A percentile compares a stretch with the other conserved stretches of the same genome.
Conservation (phyloP, 1,140 invertebrate genomes). For the Drosophila punjabiensis region DNA sequence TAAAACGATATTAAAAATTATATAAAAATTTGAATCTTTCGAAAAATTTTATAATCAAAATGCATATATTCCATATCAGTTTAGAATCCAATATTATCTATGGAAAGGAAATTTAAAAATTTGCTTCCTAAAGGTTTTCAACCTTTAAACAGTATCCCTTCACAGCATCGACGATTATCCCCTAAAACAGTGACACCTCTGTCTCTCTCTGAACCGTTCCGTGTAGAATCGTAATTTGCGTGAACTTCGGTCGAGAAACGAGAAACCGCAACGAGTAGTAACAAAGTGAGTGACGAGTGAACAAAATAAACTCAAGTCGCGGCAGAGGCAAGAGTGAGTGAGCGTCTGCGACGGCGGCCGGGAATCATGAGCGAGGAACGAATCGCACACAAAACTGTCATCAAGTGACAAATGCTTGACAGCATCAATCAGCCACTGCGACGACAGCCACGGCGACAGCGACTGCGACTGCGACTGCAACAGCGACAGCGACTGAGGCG, state of each 20-base stretch:
- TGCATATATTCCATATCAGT: too few relatives aligned
- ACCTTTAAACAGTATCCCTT: too few relatives aligned
- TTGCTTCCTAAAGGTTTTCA: too few relatives aligned
- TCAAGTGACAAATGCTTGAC: constrained; percentile 85
- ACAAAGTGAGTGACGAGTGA: constrained; percentile 71
- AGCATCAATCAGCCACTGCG: constrained; percentile 80
- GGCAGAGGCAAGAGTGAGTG: constrained; percentile 30
- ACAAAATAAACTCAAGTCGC: constrained; percentile 54
- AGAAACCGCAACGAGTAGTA: constrained; percentile 38
- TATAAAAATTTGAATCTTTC: too few relatives aligned
- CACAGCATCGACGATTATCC: not conserved
- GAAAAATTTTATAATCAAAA: too few relatives aligned
- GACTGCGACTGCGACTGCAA: constrained; percentile 20
- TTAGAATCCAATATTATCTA: too few relatives aligned
- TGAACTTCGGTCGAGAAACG: constrained; percentile 14
- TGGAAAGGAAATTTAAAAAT: too few relatives aligned
- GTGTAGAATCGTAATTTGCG: constrained; percentile 16
- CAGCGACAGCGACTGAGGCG: constrained; percentile 15
- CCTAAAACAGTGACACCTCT: not conserved
- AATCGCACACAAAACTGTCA: constrained; percentile 85
- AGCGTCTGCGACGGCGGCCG: constrained; percentile 31
- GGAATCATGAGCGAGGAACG: constrained; percentile 84
- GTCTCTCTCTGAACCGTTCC: constrained; percentile 4
- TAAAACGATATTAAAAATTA: too few relatives aligned
- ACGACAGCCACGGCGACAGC: constrained; percentile 40